A percentile compares a stretch with the other conserved stretches of the same genome.
Evolutionary conservation across 2,888 invertebrate species (phyloP).

Genomic region (Caenorhabditis japonica): DNA sequence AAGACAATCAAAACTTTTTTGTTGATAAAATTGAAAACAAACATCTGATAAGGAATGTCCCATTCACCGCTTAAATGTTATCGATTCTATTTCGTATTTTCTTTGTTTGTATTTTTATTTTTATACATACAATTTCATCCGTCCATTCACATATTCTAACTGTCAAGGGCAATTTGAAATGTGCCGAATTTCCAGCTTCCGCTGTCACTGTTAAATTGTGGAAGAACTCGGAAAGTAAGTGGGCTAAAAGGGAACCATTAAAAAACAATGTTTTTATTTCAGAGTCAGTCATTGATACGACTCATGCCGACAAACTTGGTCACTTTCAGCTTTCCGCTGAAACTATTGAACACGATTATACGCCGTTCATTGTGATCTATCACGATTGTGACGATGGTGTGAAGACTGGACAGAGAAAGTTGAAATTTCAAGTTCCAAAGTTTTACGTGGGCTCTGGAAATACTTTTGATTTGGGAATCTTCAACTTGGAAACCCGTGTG

Average conservation of each 20-base stretch:
- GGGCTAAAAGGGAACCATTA: no score
- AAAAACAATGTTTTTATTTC: conserved; percentile 5
- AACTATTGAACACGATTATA: conserved; percentile 21
- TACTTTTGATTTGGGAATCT: conserved; percentile 50
- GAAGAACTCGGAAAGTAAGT: conserved; percentile 45
- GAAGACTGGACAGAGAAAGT: conserved; percentile 60
- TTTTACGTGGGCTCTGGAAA: conserved; percentile 47
- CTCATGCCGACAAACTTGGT: conserved; percentile 39
- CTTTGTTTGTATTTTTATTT: conserved; percentile 3
- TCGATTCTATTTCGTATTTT: conserved; percentile 24
- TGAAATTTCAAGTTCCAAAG: conserved; percentile 58
- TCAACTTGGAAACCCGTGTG: conserved; percentile 55
- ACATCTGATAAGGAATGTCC: conserved; percentile 29
- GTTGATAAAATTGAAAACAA: conserved; percentile 22
- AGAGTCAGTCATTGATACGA: conserved; percentile 37
- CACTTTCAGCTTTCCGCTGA: conserved; percentile 27
- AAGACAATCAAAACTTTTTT: no score
- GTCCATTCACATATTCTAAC: conserved; percentile 14
- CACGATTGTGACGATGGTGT: conserved; percentile 66
- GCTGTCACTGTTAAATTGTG: conserved; percentile 39
- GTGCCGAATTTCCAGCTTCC: conserved; percentile 47
- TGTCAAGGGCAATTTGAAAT: conserved; percentile 37
- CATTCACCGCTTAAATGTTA: conserved; percentile 12
- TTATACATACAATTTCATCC: no score
- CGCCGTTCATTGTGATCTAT: conserved; percentile 40